Evolutionary conservation across 2,797 vertebrate genomes (phyloP).

Genomic region (Dromococcyx pavoninus): DNA sequence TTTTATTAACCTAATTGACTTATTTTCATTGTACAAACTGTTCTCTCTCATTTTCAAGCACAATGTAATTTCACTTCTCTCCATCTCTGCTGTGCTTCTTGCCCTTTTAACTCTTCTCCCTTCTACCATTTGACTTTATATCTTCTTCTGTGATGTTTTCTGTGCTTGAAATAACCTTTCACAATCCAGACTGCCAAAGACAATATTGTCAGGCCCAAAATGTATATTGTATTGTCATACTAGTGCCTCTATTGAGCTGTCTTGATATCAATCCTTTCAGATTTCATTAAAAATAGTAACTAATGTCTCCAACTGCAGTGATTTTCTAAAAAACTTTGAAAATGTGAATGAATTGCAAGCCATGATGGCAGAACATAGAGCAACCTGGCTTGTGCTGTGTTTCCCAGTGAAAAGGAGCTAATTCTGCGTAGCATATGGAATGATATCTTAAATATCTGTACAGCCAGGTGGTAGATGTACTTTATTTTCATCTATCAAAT

Average conservation of each 20-base stretch:
- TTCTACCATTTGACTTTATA: background rate
- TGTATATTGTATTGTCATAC: background rate
- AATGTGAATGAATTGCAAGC: background rate
- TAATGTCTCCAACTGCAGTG: background rate
- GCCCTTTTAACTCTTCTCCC: background rate
- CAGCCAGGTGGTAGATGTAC: constrained; percentile 22
- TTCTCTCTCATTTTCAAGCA: background rate
- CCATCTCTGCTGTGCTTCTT: background rate
- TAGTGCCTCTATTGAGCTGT: background rate
- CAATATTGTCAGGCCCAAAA: background rate
- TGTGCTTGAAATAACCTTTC: background rate
- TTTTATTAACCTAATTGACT: background rate
- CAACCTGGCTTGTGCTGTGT: background rate
- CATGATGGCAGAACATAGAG: background rate
- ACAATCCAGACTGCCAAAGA: background rate
- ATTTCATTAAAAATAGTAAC: background rate
- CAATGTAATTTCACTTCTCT: background rate
- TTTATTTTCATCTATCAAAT: constrained; percentile 22
- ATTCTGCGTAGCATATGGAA: constrained; percentile 34
- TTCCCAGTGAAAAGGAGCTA: background rate
- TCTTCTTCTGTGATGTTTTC: background rate
- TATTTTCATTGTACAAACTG: background rate
- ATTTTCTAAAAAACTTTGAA: constrained; percentile 7
- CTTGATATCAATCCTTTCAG: background rate
- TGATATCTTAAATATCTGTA: constrained; percentile 31